Evolutionary conservation across 2,888 invertebrate genomes (phyloP).

Genomic region (Thyatira batis): DNA sequence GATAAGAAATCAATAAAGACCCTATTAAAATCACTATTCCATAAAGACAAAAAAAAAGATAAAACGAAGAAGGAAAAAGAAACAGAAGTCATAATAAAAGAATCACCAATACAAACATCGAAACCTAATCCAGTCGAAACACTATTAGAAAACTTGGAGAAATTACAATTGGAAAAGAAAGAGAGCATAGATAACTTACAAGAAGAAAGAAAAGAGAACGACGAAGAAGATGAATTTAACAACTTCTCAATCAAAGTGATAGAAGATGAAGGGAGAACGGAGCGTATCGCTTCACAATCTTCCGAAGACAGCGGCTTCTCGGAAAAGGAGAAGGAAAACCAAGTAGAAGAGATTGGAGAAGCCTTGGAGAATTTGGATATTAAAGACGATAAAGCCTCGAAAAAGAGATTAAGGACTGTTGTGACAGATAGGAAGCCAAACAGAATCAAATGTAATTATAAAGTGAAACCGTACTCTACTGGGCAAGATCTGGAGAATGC

Average conservation of each 20-base stretch:
- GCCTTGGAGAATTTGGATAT: conserved; percentile 35
- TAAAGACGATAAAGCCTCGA: conserved; percentile 37
- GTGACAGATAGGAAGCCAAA: conserved; percentile 36
- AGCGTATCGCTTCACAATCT: conserved; percentile 57
- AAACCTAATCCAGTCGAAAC: conserved; percentile 30
- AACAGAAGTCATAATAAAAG: conserved; percentile 15
- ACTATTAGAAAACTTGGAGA: conserved; percentile 45
- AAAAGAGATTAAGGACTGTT: conserved; percentile 43
- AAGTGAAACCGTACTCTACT: conserved; percentile 10
- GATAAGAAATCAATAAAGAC: conserved; percentile 55
- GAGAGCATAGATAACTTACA: conserved; percentile 39
- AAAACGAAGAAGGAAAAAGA: conserved; percentile 20
- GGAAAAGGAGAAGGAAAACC: conserved; percentile 25
- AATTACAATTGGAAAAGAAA: conserved; percentile 33
- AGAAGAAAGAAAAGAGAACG: conserved; percentile 23
- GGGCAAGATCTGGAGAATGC: conserved; percentile 11
- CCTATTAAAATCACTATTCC: conserved; percentile 35
- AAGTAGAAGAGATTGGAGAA: conserved; percentile 33
- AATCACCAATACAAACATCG: conserved; percentile 11
- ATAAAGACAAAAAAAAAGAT: conserved; percentile 39
- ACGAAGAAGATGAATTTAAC: conserved; percentile 47
- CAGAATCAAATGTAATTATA: neutral
- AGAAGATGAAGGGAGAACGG: conserved; percentile 42
- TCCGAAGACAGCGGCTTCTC: conserved; percentile 69
- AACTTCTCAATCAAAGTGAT: conserved; percentile 55